Evolutionary conservation across 2,888 invertebrate genomes (phyloP).

Genomic region (Auanema sp.): DNA sequence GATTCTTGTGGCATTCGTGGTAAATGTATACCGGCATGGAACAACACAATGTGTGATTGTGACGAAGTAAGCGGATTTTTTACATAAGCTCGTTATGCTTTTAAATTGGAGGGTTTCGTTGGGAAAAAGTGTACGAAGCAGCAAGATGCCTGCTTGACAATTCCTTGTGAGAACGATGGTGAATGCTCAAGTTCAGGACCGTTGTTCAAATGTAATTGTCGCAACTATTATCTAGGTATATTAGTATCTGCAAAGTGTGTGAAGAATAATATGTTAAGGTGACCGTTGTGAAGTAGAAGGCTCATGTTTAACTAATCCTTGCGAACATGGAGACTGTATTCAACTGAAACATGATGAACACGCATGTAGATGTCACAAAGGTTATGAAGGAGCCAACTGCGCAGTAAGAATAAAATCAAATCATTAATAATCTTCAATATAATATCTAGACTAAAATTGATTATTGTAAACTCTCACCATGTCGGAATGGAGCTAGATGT

Average conservation of each 20-base stretch:
- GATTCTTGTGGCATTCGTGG: slow-evolving; percentile 38
- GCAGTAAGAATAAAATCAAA: slow-evolving; percentile 29
- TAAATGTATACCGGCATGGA: slow-evolving; percentile 34
- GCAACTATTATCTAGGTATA: slow-evolving; percentile 46
- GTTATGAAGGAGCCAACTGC: slow-evolving; percentile 42
- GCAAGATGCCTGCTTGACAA: slow-evolving; percentile 30
- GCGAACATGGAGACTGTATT: slow-evolving; percentile 47
- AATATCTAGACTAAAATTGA: slow-evolving; percentile 53
- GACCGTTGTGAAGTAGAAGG: slow-evolving; percentile 48
- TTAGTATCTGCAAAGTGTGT: background rate
- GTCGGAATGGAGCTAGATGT: slow-evolving; percentile 74
- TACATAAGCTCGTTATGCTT: background rate
- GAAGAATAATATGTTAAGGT: slow-evolving; percentile 21
- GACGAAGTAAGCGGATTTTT: slow-evolving; percentile 20
- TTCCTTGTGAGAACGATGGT: slow-evolving; percentile 82
- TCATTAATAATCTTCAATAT: background rate
- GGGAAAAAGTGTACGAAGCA: slow-evolving; percentile 29
- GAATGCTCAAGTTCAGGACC: slow-evolving; percentile 71
- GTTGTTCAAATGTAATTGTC: slow-evolving; percentile 45
- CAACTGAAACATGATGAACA: slow-evolving; percentile 44
- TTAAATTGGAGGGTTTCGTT: background rate
- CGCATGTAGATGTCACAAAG: slow-evolving; percentile 43
- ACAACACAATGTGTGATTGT: slow-evolving; percentile 42
- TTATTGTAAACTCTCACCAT: slow-evolving; percentile 49
- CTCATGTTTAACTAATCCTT: slow-evolving; percentile 41